Evolutionary conservation across 2,797 vertebrate genomes (phyloP).

Genomic region (Vultur gryphus): DNA sequence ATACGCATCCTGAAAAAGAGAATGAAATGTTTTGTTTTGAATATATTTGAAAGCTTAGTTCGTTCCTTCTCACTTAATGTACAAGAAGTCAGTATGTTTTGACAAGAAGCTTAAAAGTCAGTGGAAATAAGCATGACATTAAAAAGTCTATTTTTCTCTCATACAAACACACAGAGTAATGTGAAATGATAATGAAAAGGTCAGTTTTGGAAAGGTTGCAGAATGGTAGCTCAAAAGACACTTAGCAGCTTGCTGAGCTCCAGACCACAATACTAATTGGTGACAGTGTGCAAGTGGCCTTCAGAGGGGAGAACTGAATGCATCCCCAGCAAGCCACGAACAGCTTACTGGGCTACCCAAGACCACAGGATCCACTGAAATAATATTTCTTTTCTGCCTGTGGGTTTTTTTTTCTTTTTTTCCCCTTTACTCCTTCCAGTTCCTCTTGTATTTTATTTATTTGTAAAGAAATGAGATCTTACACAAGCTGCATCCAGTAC

Average conservation of each 20-base stretch:
- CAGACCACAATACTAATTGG: slow-evolving; percentile 49
- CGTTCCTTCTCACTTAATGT: background rate
- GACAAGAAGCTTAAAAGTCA: slow-evolving; percentile 9
- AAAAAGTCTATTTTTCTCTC: slow-evolving; percentile 2
- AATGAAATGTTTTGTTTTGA: background rate
- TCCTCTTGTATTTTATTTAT: slow-evolving; percentile 16
- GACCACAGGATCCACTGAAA: background rate
- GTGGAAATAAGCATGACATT: slow-evolving; percentile 13
- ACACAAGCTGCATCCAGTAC: background rate
- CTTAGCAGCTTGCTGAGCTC: slow-evolving; percentile 14
- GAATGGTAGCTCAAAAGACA: slow-evolving; percentile 1
- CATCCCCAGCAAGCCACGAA: background rate
- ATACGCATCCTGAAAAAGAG: background rate
- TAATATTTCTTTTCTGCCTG: background rate
- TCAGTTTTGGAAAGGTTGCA: slow-evolving; percentile 55
- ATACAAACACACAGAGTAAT: background rate
- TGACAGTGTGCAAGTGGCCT: background rate
- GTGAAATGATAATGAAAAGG: slow-evolving; percentile 38
- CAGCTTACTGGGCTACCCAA: background rate
- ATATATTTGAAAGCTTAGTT: background rate
- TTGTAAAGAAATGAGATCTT: background rate
- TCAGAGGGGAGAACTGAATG: slow-evolving; percentile 15
- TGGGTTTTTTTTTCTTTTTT: background rate
- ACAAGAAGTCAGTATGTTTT: background rate
- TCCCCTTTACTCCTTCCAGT: background rate